Evolutionary conservation across 2,113 vertebrate species (phyloP).

Genomic region (Patagioenas fasciata): DNA sequence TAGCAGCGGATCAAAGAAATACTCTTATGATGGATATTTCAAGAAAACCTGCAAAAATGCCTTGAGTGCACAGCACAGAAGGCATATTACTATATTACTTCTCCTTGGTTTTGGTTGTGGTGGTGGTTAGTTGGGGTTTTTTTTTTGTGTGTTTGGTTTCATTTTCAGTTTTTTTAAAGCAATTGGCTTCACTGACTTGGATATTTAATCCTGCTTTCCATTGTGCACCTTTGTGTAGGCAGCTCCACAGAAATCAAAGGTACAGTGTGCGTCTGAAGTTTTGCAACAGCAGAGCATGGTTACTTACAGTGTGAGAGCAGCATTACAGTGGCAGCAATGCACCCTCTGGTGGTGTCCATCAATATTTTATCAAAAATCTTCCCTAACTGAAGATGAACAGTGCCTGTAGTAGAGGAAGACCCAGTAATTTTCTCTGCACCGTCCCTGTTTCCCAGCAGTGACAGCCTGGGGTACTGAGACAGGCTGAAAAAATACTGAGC

Average conservation of each 20-base stretch:
- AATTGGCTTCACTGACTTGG: not conserved
- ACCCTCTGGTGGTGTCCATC: slow-evolving; percentile 68
- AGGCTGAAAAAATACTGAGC: not conserved
- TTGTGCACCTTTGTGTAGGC: not conserved
- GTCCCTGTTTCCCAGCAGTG: not conserved
- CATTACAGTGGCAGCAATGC: slow-evolving; percentile 48
- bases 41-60: slow-evolving; percentile 51
- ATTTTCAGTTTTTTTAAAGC: not conserved
- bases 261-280: not conserved
- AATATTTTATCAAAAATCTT: not conserved
- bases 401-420: not conserved
- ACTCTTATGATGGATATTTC: not conserved
- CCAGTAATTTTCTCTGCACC: not conserved
- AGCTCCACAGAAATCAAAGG: not conserved
- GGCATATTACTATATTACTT: not conserved
- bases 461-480: not conserved
- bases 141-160: not conserved
- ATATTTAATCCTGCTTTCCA: not conserved
- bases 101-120: not conserved
- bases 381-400: not conserved
- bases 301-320: not conserved
- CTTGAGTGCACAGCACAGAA: not conserved
- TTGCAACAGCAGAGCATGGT: not conserved
- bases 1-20: slow-evolving; percentile 19
- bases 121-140: no score